Base-by-base conservation (phyloP, 1,140 invertebrate species). In the Heliconius congener region DNA sequence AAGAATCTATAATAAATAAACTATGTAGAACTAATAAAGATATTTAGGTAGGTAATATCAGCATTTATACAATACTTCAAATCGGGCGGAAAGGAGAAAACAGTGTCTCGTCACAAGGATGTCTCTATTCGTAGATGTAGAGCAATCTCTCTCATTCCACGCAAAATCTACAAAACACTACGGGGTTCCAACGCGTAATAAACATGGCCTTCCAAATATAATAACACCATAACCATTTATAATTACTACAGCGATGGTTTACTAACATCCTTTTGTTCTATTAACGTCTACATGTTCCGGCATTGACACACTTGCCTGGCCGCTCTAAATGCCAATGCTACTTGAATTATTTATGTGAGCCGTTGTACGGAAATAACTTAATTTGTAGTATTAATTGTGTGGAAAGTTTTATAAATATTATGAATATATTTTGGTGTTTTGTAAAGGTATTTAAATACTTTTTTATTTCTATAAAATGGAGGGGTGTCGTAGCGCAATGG, bases 291-390 rank as follows among this genome's bases (percentile, higher is more conserved):
- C 60, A 66, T 66, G 60, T 66, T 66, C 60, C 60, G 72, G 71
- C 76, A 82, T 82, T 82, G 81, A 80, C 79, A 80, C 77, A 79
- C 66, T 80, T 60, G 66, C 73, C 30, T 57, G 72, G 46, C 76
- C 81, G 75, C 72, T 82, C 71, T 73, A 60, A 76, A 77, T 74
- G 70, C 23, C 46, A 52, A 79, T 80, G 57, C 19, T 66, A 66
- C 19, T 27, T 66, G 60, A 66, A 66, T 66, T 66, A 66, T 66
- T 66, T 66, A 66, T 66, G 27, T 30, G 60, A 66, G 23, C 8
- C 60, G 13, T 66, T 66, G 13, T 66, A 66, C 11, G 23, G 60
- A 66, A 66, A 30, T 30, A 66, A 66, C 60, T 66, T 66, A 66
- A 66, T 66, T 66, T 66, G 1, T 27, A 66, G 4, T 23, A 66